Conservation (phyloP, 1,140 invertebrate genomes). For the Drosophila grimshawi region DNA sequence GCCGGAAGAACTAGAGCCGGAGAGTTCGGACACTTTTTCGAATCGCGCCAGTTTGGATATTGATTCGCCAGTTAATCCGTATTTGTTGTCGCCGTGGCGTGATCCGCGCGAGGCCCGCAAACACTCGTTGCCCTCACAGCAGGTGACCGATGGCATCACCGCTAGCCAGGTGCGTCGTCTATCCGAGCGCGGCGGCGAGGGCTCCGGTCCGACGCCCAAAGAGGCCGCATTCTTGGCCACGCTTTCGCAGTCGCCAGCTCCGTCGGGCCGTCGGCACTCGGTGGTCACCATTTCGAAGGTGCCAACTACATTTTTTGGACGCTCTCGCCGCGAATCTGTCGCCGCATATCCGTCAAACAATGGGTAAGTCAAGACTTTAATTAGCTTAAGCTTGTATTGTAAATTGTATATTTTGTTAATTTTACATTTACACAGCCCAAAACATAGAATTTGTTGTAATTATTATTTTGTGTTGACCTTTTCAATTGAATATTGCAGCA, state of each 20-base stretch:
- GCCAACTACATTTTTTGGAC: conserved; percentile 89
- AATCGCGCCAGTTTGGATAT: conserved; percentile 88
- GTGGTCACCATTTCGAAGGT: conserved; percentile 93
- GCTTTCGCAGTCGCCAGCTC: conserved; percentile 89
- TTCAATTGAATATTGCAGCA: conserved; percentile 55
- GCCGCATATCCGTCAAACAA: conserved; percentile 89
- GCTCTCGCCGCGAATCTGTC: conserved; percentile 91
- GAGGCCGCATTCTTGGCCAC: conserved; percentile 93
- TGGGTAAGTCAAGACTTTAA: conserved; percentile 45
- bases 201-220: conserved; percentile 88
- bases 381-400: too few species aligned
- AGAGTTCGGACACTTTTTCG: conserved; percentile 85
- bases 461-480: conserved; percentile 62
- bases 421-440: too few species aligned
- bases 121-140: conserved; percentile 92
- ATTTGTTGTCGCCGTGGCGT: conserved; percentile 91
- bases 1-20: conserved; percentile 88
- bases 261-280: conserved; percentile 91
- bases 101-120: conserved; percentile 89
- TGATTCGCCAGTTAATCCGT: conserved; percentile 91
- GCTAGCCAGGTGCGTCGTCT: conserved; percentile 92
- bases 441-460: too few species aligned
- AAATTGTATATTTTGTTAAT: neutral
- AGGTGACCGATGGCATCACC: conserved; percentile 92
- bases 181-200: conserved; percentile 91